phyloP scores from a whole-genome alignment of 2,113 vertebrate species.

The Ibidorhyncha struthersii region DNA sequence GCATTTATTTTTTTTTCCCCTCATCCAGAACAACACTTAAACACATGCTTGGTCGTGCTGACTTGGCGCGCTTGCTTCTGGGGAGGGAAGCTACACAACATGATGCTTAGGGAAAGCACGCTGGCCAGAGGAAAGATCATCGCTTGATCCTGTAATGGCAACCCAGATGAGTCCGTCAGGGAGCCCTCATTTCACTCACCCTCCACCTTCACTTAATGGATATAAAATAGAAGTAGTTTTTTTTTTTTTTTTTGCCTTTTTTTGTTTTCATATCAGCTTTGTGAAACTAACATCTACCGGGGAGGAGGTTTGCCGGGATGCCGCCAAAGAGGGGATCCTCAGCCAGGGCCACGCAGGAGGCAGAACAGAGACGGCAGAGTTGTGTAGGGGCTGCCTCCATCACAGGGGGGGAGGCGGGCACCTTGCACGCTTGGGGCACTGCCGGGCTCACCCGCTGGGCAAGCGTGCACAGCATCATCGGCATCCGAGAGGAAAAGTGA shows the following conservation, averaged over 20 bases:
- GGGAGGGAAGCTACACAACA: background rate
- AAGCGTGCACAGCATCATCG: background rate
- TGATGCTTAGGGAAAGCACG: accelerated
- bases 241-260: background rate
- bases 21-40: constrained; percentile 28
- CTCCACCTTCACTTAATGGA: background rate
- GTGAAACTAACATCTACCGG: background rate
- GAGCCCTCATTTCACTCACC: background rate
- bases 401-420: accelerated
- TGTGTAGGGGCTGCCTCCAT: accelerated
- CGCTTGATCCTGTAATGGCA: accelerated
- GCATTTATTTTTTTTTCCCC: background rate
- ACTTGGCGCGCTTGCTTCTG: background rate
- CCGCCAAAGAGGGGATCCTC: accelerated
- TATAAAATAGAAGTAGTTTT: background rate
- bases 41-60: background rate
- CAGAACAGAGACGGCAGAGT: background rate
- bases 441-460: accelerated
- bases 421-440: accelerated
- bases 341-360: background rate
- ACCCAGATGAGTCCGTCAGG: background rate
- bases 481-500: background rate
- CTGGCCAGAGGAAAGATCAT: background rate
- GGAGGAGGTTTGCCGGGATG: background rate
- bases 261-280: background rate